phyloP scores from a whole-genome alignment of 2,888 invertebrate species.

The Chromoteleia sp. region DNA sequence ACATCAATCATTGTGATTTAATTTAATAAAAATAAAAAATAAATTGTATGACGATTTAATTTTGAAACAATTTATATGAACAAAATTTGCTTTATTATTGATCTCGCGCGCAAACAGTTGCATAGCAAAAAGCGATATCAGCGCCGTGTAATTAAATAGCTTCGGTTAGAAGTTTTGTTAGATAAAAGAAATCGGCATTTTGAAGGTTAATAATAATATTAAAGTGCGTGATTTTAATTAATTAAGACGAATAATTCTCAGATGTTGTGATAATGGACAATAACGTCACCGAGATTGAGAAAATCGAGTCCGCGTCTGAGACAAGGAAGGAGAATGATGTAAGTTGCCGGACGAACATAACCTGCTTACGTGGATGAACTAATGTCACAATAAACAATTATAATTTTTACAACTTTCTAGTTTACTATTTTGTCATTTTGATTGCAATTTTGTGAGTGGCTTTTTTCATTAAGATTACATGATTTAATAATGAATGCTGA shows the following conservation, averaged over 20 bases:
- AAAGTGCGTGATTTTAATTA: neutral
- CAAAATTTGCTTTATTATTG: slow-evolving; percentile 47
- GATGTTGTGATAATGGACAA: slow-evolving; percentile 76
- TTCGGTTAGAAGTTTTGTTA: neutral
- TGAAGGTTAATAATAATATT: neutral
- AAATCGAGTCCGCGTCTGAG: slow-evolving; percentile 72
- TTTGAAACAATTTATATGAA: neutral
- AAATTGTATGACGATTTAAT: neutral
- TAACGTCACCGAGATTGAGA: slow-evolving; percentile 71
- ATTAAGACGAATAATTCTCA: slow-evolving; percentile 44
- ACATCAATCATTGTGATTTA: no score
- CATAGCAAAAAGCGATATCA: slow-evolving; percentile 28
- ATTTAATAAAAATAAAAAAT: no score
- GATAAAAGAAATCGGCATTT: slow-evolving; percentile 31
- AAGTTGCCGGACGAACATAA: slow-evolving; percentile 70
- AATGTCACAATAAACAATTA: neutral
- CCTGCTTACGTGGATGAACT: slow-evolving; percentile 18
- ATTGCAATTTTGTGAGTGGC: no score
- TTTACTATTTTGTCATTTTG: no score
- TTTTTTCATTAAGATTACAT: no score
- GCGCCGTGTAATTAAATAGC: slow-evolving; percentile 48
- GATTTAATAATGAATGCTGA: no score
- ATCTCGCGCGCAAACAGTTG: slow-evolving; percentile 42
- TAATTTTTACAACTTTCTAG: no score
- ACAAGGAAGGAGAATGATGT: slow-evolving; percentile 74